Percentiles rank a stretch among this genome's conserved stretches.
Evolutionary conservation across 2,888 invertebrate genomes (phyloP).

Genomic region (Melolontha melolontha): DNA sequence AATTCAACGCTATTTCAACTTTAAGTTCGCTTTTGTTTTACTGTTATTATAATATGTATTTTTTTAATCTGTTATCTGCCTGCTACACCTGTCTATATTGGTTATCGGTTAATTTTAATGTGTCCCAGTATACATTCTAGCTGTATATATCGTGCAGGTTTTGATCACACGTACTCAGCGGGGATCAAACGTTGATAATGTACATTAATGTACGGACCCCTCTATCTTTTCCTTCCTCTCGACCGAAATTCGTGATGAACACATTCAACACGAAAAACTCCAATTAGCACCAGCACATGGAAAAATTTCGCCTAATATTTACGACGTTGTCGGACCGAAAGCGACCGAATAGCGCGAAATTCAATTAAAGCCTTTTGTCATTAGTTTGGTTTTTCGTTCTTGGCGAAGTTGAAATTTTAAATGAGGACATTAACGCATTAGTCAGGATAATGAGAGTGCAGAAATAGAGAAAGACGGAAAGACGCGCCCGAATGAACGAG

Average conservation of each 20-base stretch:
- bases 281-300: constrained; percentile 28
- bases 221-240: neutral
- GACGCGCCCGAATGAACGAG: constrained; percentile 1
- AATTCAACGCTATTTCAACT: no score
- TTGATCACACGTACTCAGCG: neutral
- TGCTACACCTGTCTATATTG: no score
- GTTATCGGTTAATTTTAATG: no score
- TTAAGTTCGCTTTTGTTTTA: no score
- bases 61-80: no score
- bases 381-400: constrained; percentile 26
- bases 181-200: neutral
- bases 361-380: constrained; percentile 30
- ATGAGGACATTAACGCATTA: constrained; percentile 36
- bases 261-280: constrained; percentile 36
- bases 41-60: no score
- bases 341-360: constrained; percentile 29
- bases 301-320: constrained; percentile 25
- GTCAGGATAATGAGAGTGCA: constrained; percentile 37
- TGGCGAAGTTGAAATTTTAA: constrained; percentile 32
- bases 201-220: neutral
- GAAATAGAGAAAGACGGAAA: neutral
- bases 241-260: constrained; percentile 34
- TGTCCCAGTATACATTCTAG: neutral
- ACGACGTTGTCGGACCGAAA: constrained; percentile 5
- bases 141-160: constrained; percentile 1